Percentiles rank a stretch among this genome's conserved stretches.
These are phyloP conservation scores for Ommatoiulus sabulosus DNA, from an alignment of 2,888 invertebrate genomes.

Conservation along the genomic window DNA sequence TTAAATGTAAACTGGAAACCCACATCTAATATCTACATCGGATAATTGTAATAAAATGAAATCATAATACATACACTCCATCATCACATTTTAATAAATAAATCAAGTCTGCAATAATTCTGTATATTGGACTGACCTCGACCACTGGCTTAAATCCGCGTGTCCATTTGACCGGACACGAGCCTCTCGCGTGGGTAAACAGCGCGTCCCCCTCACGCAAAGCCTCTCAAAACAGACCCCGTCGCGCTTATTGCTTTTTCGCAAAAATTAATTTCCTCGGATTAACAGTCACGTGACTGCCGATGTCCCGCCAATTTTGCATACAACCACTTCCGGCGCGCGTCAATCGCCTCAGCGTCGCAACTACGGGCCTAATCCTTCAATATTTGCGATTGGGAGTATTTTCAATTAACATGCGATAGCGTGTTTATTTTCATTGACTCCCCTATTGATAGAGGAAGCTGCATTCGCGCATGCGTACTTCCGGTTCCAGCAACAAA, in stretches of 20 bases:
- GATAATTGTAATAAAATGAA: no score
- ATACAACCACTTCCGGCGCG: neutral
- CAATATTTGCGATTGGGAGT: neutral
- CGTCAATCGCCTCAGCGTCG: neutral
- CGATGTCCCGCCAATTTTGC: neutral
- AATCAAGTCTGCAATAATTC: no score
- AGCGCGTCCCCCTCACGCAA: no score
- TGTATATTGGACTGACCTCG: no score
- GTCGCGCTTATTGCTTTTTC: conserved; percentile 1
- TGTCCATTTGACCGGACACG: no score
- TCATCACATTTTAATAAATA: no score
- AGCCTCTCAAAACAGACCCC: no score
- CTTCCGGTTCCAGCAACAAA: neutral
- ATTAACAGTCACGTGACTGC: neutral
- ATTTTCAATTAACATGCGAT: neutral
- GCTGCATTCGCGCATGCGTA: neutral
- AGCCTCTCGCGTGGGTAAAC: no score
- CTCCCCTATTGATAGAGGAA: neutral
- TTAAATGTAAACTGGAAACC: no score
- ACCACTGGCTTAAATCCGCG: no score
- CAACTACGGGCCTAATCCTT: neutral
- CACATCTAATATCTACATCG: no score
- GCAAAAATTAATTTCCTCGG: conserved; percentile 28
- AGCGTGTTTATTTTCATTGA: neutral
- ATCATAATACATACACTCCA: no score